These are phyloP conservation scores for Apamea crenata DNA, from an alignment of 2,888 invertebrate genomes.

Conservation along the genomic window DNA sequence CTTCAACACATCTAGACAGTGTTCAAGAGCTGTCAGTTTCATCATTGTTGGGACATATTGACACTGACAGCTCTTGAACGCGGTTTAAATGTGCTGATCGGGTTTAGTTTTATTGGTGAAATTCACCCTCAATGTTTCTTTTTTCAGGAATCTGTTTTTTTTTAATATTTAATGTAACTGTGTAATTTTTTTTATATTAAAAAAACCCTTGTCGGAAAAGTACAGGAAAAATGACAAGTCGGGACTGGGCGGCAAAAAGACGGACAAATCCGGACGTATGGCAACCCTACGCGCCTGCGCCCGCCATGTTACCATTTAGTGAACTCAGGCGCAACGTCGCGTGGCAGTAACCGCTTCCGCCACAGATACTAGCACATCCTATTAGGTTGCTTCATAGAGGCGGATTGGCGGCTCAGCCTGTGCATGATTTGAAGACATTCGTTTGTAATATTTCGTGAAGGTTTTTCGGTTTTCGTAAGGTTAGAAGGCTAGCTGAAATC, in stretches of 20 bases:
- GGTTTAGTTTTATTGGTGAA: too few relatives aligned
- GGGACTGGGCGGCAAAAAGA: too few relatives aligned
- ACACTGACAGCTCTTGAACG: too few relatives aligned
- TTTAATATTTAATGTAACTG: too few relatives aligned
- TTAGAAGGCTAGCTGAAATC: background rate
- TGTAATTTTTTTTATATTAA: too few relatives aligned
- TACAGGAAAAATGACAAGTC: background rate
- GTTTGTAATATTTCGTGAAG: background rate
- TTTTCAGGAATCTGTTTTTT: background rate
- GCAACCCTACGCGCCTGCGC: conserved; percentile 52
- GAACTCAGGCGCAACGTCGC: conserved; percentile 76
- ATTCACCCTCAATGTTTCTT: too few relatives aligned
- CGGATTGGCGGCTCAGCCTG: conserved; percentile 52
- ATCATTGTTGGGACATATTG: too few relatives aligned
- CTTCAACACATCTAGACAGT: too few relatives aligned
- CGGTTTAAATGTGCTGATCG: too few relatives aligned
- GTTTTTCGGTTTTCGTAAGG: conserved; percentile 28
- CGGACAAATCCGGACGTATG: background rate
- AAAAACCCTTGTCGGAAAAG: background rate
- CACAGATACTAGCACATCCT: conserved; percentile 56
- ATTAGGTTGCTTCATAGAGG: conserved; percentile 50
- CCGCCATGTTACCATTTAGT: conserved; percentile 64
- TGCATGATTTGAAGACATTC: conserved; percentile 29
- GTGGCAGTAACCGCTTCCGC: conserved; percentile 69
- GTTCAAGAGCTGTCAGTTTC: too few relatives aligned